A percentile compares a stretch with the other conserved stretches of the same genome.
phyloP scores from a whole-genome alignment of 2,888 invertebrate genomes.

The Synergus laeviventris region DNA sequence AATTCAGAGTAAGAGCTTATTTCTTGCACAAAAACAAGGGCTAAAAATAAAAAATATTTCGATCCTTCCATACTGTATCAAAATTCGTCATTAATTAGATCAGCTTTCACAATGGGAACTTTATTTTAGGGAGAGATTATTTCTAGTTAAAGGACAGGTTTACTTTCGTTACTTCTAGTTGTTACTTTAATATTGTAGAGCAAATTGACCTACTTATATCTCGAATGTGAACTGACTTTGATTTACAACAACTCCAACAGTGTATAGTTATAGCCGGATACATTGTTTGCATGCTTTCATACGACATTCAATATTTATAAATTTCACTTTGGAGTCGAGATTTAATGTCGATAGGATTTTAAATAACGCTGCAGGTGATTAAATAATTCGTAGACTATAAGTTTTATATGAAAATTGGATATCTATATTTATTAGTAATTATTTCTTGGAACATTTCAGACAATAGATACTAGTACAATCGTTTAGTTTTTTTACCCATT shows the following conservation, averaged over 20 bases:
- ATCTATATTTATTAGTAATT: not conserved
- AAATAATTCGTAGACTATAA: too few species aligned
- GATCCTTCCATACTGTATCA: not conserved
- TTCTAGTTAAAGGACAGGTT: not conserved
- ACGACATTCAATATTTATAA: too few species aligned
- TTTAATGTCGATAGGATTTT: too few species aligned
- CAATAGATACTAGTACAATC: not conserved
- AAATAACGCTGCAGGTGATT: too few species aligned
- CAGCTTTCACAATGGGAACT: not conserved
- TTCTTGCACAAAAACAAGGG: not conserved
- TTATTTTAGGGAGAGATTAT: not conserved
- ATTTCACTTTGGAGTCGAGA: too few species aligned
- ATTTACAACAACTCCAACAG: too few species aligned
- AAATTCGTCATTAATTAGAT: not conserved
- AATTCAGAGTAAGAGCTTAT: not conserved
- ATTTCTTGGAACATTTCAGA: not conserved
- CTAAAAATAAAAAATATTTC: not conserved
- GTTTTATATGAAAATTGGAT: too few species aligned
- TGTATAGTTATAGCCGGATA: too few species aligned
- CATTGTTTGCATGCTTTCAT: too few species aligned
- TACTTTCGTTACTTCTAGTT: not conserved
- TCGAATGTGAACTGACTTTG: too few species aligned
- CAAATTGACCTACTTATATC: not conserved
- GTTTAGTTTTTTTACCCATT: not conserved
- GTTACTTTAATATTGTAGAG: not conserved